Conservation (phyloP, 1,140 invertebrate species). For the Dreissena polymorpha region DNA sequence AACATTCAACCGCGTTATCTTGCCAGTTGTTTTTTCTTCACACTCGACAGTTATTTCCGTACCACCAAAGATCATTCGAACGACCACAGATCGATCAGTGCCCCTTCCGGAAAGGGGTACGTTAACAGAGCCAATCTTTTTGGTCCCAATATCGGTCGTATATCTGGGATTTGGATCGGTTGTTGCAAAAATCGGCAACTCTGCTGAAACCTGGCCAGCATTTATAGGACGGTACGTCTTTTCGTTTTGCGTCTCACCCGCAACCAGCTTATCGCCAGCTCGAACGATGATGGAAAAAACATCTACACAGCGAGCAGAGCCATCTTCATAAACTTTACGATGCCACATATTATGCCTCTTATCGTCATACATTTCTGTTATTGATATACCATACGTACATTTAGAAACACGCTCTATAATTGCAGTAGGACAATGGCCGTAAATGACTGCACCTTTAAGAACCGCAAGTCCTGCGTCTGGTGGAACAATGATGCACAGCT, state of each 20-base stretch:
- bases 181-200: slow-evolving; percentile 4
- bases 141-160: too few species aligned
- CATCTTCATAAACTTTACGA: not conserved
- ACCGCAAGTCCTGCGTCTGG: not conserved
- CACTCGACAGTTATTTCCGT: too few species aligned
- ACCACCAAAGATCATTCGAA: too few species aligned
- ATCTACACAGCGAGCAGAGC: slow-evolving; percentile 3
- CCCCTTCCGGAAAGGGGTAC: too few species aligned
- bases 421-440: slow-evolving; percentile 7
- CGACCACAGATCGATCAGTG: too few species aligned
- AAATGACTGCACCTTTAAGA: too few species aligned
- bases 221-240: slow-evolving; percentile 1
- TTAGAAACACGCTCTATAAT: slow-evolving; percentile 4
- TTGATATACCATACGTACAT: slow-evolving; percentile 33
- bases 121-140: too few species aligned
- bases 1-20: too few species aligned
- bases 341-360: not conserved
- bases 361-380: not conserved
- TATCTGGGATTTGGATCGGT: too few species aligned
- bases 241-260: slow-evolving; percentile 9
- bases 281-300: slow-evolving; percentile 25
- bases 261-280: not conserved
- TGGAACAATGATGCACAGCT: not conserved
- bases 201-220: not conserved
- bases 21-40: too few species aligned